Percentiles rank a stretch among this genome's conserved stretches.
phyloP scores from a whole-genome alignment of 1,140 invertebrate species.

The Pogonognathellus flavescens region DNA sequence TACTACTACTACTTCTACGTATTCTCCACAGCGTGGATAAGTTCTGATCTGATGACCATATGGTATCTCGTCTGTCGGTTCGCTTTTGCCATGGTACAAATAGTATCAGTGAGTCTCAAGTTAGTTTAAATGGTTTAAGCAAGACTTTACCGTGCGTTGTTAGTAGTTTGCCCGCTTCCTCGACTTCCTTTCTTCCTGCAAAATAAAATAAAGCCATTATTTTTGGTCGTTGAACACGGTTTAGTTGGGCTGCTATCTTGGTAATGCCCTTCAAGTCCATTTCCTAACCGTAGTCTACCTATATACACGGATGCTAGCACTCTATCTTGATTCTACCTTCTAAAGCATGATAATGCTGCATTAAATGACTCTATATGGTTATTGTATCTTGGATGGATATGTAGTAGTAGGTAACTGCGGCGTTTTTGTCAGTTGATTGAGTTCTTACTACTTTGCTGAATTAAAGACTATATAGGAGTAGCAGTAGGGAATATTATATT shows the following conservation, averaged over 20 bases:
- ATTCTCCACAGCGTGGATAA: background rate
- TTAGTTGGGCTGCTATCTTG: background rate
- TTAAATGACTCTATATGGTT: too few species aligned
- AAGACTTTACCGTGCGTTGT: constrained; percentile 1
- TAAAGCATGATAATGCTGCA: too few species aligned
- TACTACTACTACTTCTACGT: too few species aligned
- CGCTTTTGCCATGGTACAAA: constrained; percentile 11
- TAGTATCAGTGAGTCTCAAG: constrained; percentile 4
- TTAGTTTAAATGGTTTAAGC: constrained; percentile 3
- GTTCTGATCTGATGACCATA: constrained; percentile 37
- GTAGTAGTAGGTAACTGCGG: too few species aligned
- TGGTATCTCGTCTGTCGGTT: constrained; percentile 33
- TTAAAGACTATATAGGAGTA: too few species aligned
- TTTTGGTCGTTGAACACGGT: constrained; percentile 50
- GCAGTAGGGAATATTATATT: too few species aligned
- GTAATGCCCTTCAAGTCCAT: background rate
- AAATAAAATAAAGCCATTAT: constrained; percentile 55
- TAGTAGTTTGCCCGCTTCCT: background rate
- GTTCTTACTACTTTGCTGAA: too few species aligned
- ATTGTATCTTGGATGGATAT: too few species aligned
- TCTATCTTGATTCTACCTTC: too few species aligned
- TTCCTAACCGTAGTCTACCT: background rate
- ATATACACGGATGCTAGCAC: too few species aligned
- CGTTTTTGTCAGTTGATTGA: too few species aligned
- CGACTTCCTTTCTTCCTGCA: constrained; percentile 38